phyloP scores from a whole-genome alignment of 2,113 vertebrate genomes.

The Microcebus jonahi region DNA sequence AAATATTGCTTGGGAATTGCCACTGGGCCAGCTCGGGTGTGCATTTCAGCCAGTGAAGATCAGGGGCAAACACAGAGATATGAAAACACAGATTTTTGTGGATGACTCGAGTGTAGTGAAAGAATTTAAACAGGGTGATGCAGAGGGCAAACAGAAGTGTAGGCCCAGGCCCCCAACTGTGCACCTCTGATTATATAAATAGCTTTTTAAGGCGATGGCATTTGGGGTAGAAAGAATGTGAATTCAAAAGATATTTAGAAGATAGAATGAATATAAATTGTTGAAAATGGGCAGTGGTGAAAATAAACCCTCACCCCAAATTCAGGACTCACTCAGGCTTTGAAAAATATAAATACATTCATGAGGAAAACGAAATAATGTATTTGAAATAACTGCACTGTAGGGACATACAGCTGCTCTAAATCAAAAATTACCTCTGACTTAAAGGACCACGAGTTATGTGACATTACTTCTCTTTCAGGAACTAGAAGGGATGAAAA shows the following conservation, averaged over 20 bases:
- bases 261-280: neutral
- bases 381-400: neutral
- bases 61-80: fast-evolving
- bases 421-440: neutral
- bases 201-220: neutral
- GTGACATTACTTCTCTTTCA: neutral
- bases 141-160: neutral
- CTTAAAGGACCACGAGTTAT: neutral
- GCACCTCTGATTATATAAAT: neutral
- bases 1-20: neutral
- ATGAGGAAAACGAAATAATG: neutral
- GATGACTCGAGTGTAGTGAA: neutral
- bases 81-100: neutral
- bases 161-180: neutral
- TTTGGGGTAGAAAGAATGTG: neutral
- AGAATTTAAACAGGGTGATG: neutral
- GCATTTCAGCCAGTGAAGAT: neutral
- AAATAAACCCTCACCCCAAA: neutral
- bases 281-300: neutral
- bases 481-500: neutral
- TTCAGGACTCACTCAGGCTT: neutral
- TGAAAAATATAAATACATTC: neutral
- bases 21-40: neutral
- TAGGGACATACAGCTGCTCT: neutral
- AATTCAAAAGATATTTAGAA: neutral